A percentile compares a stretch with the other conserved stretches of the same genome.
Conservation (phyloP, 2,888 invertebrate species). For the Dasysyrphus tricinctus region DNA sequence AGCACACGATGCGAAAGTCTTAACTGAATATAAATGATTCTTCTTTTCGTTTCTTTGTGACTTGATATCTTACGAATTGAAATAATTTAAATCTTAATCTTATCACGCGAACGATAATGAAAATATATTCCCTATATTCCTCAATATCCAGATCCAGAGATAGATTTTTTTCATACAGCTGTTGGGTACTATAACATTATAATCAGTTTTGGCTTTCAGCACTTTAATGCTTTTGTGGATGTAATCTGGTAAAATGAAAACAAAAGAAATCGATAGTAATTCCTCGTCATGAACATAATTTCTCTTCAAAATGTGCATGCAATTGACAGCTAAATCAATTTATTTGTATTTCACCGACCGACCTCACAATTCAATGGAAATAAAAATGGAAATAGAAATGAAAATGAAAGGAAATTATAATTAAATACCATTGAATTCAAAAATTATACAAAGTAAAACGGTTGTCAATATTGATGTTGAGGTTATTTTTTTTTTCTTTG, state of each 20-base stretch:
- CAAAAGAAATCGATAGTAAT: conserved; percentile 26
- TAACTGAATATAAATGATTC: conserved; percentile 40
- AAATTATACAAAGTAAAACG: background rate
- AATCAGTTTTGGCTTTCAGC: conserved; percentile 3
- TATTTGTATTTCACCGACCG: background rate
- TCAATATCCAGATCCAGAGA: background rate
- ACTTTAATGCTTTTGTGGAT: background rate
- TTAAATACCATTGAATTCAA: conserved; percentile 32
- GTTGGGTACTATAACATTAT: background rate
- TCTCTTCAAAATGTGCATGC: conserved; percentile 26
- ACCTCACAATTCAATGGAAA: conserved; percentile 11
- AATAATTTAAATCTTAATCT: conserved; percentile 28
- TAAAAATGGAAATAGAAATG: conserved; percentile 20
- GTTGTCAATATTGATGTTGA: conserved; percentile 19
- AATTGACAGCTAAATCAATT: conserved; percentile 56
- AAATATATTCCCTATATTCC: background rate
- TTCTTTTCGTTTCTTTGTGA: background rate
- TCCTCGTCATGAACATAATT: conserved; percentile 29
- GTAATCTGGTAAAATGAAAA: conserved; percentile 18
- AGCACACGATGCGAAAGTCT: conserved; percentile 26
- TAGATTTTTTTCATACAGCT: background rate
- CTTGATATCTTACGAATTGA: background rate
- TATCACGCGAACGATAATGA: conserved; percentile 4
- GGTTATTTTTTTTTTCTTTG: background rate
- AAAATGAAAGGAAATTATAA: conserved; percentile 33